Evolutionary conservation across 2,888 invertebrate species (phyloP), one percentile per base, ranked within the genome.

Genomic region (Pheosia gnoma): DNA sequence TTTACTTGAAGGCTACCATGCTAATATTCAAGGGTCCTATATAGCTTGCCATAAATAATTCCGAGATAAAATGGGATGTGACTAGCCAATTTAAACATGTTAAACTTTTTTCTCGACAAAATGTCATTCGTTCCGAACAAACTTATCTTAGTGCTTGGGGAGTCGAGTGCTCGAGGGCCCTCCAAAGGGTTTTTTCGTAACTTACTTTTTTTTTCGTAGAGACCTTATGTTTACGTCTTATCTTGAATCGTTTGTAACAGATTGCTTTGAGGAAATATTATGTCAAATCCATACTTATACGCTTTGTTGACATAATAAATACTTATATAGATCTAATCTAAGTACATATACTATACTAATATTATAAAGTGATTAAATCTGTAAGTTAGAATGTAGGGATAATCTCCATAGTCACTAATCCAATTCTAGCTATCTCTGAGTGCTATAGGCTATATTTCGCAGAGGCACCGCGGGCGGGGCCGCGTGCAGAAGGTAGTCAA

Each of bases 111-210:
- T 58, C 64, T 70, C 60, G 61, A 78, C 70, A 55, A 77, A 80
- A 77, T 75, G 77, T 79, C 72, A 74, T 78, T 81, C 78, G 78
- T 79, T 81, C 79, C 77, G 77, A 80, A 80, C 75, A 80, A 82
- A 84, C 80, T 84, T 84, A 84, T 86, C 83, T 80, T 41, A 70
- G 68, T 67, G 71, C 72, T 70, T 60, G 57, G 70, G 68, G 75
- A 72, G 67, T 72, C 65, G 66, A 70, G 67, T 70, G 64, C 67
- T 72, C 65, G 66, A 70, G 67, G 70, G 64, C 67, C 69, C 79
- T 77, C 74, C 77, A 75, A 81, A 85, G 75, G 81, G 78, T 76
- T n/a, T 81, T 74, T 59, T 70, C 71, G 76, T 66, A 71, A 74
- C 71, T 82, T 83, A 77, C 79, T 74, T 82, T 81, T 81, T 81